phyloP scores from a whole-genome alignment of 2,113 vertebrate genomes.

The Pachypanchax playfairii region DNA sequence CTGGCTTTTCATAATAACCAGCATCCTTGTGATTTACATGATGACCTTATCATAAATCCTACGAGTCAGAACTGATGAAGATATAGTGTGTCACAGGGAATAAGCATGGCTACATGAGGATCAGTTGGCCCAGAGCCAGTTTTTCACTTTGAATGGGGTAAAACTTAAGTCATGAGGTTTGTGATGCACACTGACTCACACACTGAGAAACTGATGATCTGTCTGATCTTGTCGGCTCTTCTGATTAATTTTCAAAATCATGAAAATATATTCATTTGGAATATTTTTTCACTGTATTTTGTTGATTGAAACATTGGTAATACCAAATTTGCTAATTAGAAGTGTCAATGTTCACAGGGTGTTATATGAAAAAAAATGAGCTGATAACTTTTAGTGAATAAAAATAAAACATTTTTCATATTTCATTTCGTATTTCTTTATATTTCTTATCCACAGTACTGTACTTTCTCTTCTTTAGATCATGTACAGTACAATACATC shows the following conservation, averaged over 20 bases:
- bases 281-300: background rate
- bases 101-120: constrained; percentile 35
- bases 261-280: too few species aligned
- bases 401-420: too few species aligned
- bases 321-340: background rate
- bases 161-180: constrained; percentile 62
- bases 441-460: too few species aligned
- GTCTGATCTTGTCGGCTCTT: background rate
- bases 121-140: constrained; percentile 42
- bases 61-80: constrained; percentile 57
- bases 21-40: constrained; percentile 57
- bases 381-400: too few species aligned
- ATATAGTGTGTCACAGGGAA: constrained; percentile 55
- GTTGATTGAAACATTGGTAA: background rate
- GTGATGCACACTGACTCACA: constrained; percentile 43
- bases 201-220: background rate
- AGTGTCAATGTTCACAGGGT: too few species aligned
- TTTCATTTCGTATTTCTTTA: too few species aligned
- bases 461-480: too few species aligned
- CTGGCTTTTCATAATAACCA: constrained; percentile 65
- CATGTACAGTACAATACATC: too few species aligned
- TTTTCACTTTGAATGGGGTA: constrained; percentile 8
- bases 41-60: constrained; percentile 51
- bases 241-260: background rate
- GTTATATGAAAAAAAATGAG: too few species aligned